Percentiles rank a stretch among this genome's conserved stretches.
Evolutionary conservation across 2,113 vertebrate genomes (phyloP).

Genomic region (Galeopterus variegatus): DNA sequence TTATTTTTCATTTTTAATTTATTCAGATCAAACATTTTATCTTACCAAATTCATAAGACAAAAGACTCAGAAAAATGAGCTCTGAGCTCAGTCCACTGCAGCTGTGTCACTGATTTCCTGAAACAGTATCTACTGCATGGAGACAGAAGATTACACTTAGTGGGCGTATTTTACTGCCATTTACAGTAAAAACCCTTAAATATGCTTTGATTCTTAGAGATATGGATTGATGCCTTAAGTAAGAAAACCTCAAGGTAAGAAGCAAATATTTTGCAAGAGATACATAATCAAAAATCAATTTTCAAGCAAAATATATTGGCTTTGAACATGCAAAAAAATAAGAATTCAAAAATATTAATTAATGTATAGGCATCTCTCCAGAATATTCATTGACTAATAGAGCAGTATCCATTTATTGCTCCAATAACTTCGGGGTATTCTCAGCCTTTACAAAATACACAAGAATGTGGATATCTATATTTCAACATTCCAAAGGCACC

Average conservation of each 20-base stretch:
- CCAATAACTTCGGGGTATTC: not conserved
- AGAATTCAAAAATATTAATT: conserved; percentile 51
- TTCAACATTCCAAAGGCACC: not conserved
- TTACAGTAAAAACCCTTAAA: conserved; percentile 59
- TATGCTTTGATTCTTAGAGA: not conserved
- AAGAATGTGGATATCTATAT: not conserved
- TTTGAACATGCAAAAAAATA: conserved; percentile 31
- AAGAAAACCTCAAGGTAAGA: conserved; percentile 66
- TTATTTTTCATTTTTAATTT: conserved; percentile 28
- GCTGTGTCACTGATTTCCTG: not conserved
- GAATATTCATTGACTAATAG: not conserved
- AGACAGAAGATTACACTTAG: conserved; percentile 50
- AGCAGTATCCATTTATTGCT: conserved; percentile 28
- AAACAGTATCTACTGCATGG: not conserved
- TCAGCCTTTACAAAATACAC: not conserved
- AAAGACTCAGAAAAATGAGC: conserved; percentile 51
- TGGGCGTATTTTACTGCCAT: conserved; percentile 5
- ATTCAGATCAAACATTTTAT: conserved; percentile 46
- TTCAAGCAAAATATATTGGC: conserved; percentile 44
- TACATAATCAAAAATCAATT: conserved; percentile 51
- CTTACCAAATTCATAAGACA: conserved; percentile 54
- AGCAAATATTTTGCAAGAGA: conserved; percentile 29
- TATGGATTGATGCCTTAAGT: conserved; percentile 22
- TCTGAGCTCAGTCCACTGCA: not conserved
- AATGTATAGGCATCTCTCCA: conserved; percentile 10